Evolutionary conservation across 1,140 invertebrate genomes (phyloP).

Genomic region (Listronotus oregonensis): DNA sequence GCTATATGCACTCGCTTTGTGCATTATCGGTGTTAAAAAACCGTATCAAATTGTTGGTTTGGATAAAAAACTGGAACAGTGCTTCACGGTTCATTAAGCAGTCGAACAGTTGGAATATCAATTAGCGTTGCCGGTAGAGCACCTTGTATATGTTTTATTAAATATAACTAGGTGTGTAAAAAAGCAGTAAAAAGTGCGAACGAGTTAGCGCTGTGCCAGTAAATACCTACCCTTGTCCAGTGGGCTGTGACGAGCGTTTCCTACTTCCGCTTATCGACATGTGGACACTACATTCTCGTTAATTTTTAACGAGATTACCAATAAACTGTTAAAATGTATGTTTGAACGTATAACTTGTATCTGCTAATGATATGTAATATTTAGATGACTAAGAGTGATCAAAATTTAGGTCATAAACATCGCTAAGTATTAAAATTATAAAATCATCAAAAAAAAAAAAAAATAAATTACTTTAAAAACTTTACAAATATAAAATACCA

Average conservation of each 20-base stretch:
- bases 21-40: too few relatives aligned
- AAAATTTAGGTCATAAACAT: too few relatives aligned
- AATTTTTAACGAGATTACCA: too few relatives aligned
- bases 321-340: too few relatives aligned
- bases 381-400: too few relatives aligned
- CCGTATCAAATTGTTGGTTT: constrained; percentile 26
- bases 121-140: constrained; percentile 36
- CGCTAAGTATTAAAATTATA: too few relatives aligned
- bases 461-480: too few relatives aligned
- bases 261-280: constrained; percentile 41
- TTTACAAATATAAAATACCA: too few relatives aligned
- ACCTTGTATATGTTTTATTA: constrained; percentile 41
- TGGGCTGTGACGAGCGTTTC: constrained; percentile 34
- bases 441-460: too few relatives aligned
- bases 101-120: constrained; percentile 40
- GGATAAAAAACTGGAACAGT: constrained; percentile 16
- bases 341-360: background rate
- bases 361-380: too few relatives aligned
- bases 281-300: background rate
- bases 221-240: constrained; percentile 32
- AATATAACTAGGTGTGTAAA: constrained; percentile 41
- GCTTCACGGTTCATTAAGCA: constrained; percentile 35
- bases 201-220: constrained; percentile 31
- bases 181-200: constrained; percentile 35
- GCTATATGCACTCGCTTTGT: too few relatives aligned